Evolutionary conservation across 2,113 vertebrate genomes (phyloP).

Genomic region (Neolamprologus cancellatus): DNA sequence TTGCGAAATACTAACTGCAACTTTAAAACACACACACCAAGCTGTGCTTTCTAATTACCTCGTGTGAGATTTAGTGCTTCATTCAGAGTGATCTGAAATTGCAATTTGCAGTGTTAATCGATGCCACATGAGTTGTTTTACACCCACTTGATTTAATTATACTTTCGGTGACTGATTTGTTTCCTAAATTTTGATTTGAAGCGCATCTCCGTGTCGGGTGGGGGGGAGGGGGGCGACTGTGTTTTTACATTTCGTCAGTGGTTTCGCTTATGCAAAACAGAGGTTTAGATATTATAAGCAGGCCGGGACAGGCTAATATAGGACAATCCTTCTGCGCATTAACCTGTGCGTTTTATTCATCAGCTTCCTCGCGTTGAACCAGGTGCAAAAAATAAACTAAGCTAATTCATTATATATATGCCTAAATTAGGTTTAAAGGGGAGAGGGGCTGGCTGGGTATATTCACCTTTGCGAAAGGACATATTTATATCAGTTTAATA

Average conservation of each 20-base stretch:
- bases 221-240: background rate
- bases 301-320: background rate
- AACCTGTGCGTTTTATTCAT: background rate
- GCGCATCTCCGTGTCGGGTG: background rate
- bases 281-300: background rate
- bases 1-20: background rate
- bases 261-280: background rate
- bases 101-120: constrained; percentile 1
- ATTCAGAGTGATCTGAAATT: background rate
- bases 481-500: background rate
- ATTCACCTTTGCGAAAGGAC: background rate
- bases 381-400: background rate
- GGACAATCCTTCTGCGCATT: background rate
- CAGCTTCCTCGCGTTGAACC: background rate
- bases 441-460: background rate
- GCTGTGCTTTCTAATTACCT: constrained; percentile 4
- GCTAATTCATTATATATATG: background rate
- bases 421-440: background rate
- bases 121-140: background rate
- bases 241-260: background rate
- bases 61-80: background rate
- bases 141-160: constrained; percentile 1
- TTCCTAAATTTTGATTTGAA: background rate
- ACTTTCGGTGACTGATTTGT: constrained; percentile 1
- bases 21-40: background rate